phyloP scores from a whole-genome alignment of 92 coral and sea anemone species.

The Plumapathes pennacea region DNA sequence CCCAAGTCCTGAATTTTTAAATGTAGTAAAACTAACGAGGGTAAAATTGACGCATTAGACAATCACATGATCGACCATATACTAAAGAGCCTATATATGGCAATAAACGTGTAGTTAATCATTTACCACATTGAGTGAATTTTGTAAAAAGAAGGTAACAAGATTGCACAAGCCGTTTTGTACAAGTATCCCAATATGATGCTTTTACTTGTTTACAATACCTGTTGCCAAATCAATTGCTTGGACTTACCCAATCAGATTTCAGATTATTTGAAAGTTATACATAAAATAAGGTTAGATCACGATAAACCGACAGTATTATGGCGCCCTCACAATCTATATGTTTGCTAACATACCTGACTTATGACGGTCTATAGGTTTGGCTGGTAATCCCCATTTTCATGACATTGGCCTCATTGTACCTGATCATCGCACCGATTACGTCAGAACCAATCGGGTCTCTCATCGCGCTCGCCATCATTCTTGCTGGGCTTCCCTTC shows the following conservation, averaged over 20 bases:
- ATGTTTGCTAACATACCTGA: not conserved
- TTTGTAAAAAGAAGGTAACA: no score
- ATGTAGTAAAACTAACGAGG: no score
- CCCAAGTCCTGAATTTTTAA: no score
- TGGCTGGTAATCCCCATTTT: slow-evolving; percentile 56
- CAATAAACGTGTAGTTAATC: not conserved
- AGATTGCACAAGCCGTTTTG: no score
- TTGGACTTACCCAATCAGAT: no score
- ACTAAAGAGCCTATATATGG: no score
- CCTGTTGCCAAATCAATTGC: no score
- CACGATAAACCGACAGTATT: not conserved
- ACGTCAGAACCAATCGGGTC: slow-evolving; percentile 51
- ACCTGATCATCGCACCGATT: slow-evolving; percentile 72
- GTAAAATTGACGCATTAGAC: no score
- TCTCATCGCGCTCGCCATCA: slow-evolving; percentile 44
- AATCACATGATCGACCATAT: no score
- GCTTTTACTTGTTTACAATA: no score
- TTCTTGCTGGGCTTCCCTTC: slow-evolving; percentile 72
- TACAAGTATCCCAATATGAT: no score
- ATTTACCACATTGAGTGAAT: not conserved
- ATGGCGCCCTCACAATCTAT: not conserved
- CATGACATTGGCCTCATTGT: slow-evolving; percentile 48
- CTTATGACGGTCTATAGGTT: no score
- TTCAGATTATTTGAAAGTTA: not conserved
- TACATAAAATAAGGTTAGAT: not conserved